Evolutionary conservation across 2,888 invertebrate species (phyloP).

Genomic region (Cheilosia urbana): DNA sequence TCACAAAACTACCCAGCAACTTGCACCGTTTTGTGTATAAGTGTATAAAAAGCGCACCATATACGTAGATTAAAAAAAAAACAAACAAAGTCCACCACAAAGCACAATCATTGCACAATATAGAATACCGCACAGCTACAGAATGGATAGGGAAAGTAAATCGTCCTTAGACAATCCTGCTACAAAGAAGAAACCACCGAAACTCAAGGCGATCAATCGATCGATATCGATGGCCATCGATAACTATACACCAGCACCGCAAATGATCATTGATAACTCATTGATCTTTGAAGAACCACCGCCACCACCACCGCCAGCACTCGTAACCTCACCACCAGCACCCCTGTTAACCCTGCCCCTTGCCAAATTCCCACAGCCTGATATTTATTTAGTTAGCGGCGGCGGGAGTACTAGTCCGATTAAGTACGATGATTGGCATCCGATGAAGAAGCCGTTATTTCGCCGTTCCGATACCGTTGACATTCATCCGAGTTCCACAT

Average conservation of each 20-base stretch:
- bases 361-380: constrained; percentile 80
- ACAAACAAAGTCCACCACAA: constrained; percentile 48
- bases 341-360: constrained; percentile 79
- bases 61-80: constrained; percentile 14
- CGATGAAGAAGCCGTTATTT: constrained; percentile 82
- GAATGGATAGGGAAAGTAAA: constrained; percentile 76
- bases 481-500: constrained; percentile 83
- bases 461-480: constrained; percentile 84
- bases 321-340: constrained; percentile 80
- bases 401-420: constrained; percentile 79
- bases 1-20: constrained; percentile 14
- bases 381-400: constrained; percentile 83
- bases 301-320: constrained; percentile 82
- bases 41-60: constrained; percentile 46
- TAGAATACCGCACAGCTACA: constrained; percentile 73
- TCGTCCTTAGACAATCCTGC: constrained; percentile 83
- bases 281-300: constrained; percentile 82
- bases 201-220: constrained; percentile 83
- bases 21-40: constrained; percentile 55
- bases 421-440: constrained; percentile 80
- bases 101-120: constrained; percentile 75
- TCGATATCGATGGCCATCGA: constrained; percentile 84
- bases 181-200: constrained; percentile 83
- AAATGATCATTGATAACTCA: constrained; percentile 79
- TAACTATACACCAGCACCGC: constrained; percentile 81